Percentiles rank a stretch among this genome's conserved stretches.
Conservation (phyloP, 2,113 vertebrate species). For the Galeopterus variegatus region DNA sequence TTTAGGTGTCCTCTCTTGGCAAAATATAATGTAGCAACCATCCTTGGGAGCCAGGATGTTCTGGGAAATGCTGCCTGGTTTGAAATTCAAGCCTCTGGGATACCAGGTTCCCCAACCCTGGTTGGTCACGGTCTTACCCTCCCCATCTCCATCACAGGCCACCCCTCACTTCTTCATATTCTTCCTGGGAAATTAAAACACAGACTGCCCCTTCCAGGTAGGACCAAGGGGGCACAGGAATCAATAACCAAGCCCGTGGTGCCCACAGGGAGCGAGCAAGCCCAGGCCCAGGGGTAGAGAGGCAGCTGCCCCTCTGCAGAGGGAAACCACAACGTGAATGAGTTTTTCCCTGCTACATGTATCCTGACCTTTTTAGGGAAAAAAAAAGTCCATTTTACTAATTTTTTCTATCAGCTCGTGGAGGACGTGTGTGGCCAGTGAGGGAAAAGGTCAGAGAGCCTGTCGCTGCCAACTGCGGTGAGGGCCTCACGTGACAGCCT, state of each 20-base stretch:
- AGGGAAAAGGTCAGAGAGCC: slow-evolving; percentile 89
- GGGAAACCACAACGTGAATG: slow-evolving; percentile 80
- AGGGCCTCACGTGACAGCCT: slow-evolving; percentile 75
- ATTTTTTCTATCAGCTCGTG: slow-evolving; percentile 88
- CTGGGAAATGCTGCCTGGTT: not conserved
- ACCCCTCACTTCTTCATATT: not conserved
- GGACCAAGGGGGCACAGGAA: not conserved
- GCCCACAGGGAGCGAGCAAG: not conserved
- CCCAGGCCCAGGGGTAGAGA: not conserved
- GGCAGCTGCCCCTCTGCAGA: slow-evolving; percentile 21
- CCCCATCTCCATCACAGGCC: not conserved
- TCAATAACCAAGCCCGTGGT: not conserved
- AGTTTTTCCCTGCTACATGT: slow-evolving; percentile 88
- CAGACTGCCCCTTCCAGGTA: not conserved
- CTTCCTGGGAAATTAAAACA: slow-evolving; percentile 69
- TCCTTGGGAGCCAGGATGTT: not conserved
- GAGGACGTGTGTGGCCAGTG: slow-evolving; percentile 78
- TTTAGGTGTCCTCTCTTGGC: not conserved
- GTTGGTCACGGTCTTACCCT: not conserved
- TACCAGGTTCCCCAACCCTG: not conserved
- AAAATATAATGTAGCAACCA: not conserved
- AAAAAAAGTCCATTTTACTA: slow-evolving; percentile 90
- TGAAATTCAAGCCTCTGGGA: slow-evolving; percentile 12
- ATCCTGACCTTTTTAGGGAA: slow-evolving; percentile 90
- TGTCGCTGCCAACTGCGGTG: slow-evolving; percentile 83